Conservation (phyloP, 2,797 vertebrate species). For the Sebastes minor region DNA sequence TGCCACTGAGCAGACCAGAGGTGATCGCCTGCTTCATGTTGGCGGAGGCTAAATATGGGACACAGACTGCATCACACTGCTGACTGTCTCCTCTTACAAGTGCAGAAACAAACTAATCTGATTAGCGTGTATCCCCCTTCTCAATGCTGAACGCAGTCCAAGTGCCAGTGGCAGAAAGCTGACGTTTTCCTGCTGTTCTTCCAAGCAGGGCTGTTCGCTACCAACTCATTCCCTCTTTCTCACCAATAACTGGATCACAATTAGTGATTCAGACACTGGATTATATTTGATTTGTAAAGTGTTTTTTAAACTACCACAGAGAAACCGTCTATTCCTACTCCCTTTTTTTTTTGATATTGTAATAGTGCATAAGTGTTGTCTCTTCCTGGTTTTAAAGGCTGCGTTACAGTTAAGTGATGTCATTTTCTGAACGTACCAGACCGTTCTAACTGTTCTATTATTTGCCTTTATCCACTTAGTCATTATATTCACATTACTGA, state of each 20-base stretch:
- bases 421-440: too few species aligned
- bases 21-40: slow-evolving; percentile 26
- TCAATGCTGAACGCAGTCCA: slow-evolving; percentile 47
- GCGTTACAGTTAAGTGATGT: too few species aligned
- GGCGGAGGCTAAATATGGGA: slow-evolving; percentile 50
- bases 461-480: too few species aligned
- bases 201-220: slow-evolving; percentile 10
- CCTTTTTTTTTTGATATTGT: background rate
- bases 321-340: background rate
- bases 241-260: slow-evolving; percentile 27
- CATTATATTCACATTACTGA: too few species aligned
- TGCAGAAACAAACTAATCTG: slow-evolving; percentile 65
- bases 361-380: too few species aligned
- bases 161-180: slow-evolving; percentile 36
- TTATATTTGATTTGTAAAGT: background rate
- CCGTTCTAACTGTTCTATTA: too few species aligned
- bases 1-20: background rate
- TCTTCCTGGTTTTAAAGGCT: too few species aligned
- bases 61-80: slow-evolving; percentile 13
- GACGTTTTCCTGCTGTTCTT: slow-evolving; percentile 32
- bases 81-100: slow-evolving; percentile 60
- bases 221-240: slow-evolving; percentile 30
- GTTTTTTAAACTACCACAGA: background rate
- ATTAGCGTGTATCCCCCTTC: slow-evolving; percentile 64
- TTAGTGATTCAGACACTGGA: slow-evolving; percentile 34